These are phyloP conservation scores for Apis cerana DNA, from an alignment of 1,140 invertebrate species.

Conservation along the genomic window DNA sequence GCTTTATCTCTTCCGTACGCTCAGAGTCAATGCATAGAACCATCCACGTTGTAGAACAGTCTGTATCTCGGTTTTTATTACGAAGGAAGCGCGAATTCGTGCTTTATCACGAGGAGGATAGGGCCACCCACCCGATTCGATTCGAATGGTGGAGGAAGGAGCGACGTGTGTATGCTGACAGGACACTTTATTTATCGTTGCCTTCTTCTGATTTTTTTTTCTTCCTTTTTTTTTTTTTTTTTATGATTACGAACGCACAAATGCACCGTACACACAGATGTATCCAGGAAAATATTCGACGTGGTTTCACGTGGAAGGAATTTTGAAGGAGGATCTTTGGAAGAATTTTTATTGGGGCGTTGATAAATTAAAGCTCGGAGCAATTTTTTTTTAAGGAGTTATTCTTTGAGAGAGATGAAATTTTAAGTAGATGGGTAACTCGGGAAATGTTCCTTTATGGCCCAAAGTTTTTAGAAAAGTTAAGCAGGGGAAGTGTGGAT, in stretches of 20 bases:
- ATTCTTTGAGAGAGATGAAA: too few relatives aligned
- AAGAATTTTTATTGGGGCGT: too few relatives aligned
- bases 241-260: neutral
- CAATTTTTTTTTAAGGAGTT: too few relatives aligned
- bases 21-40: neutral
- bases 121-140: constrained; percentile 18
- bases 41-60: neutral
- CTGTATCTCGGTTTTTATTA: constrained; percentile 16
- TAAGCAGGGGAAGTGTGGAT: too few relatives aligned
- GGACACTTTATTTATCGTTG: constrained; percentile 41
- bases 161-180: constrained; percentile 13
- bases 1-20: constrained; percentile 7
- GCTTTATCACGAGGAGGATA: constrained; percentile 45
- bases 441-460: too few relatives aligned
- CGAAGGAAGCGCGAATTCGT: constrained; percentile 22
- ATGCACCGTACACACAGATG: too few relatives aligned
- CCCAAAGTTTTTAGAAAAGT: too few relatives aligned
- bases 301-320: neutral
- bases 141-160: neutral
- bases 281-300: neutral
- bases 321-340: neutral
- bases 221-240: neutral
- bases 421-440: too few relatives aligned
- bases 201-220: neutral
- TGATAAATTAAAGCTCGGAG: too few relatives aligned